Percentiles rank a stretch among this genome's conserved stretches.
phyloP scores from a whole-genome alignment of 2,888 invertebrate species.

The Sphaerophoria rueppellii region DNA sequence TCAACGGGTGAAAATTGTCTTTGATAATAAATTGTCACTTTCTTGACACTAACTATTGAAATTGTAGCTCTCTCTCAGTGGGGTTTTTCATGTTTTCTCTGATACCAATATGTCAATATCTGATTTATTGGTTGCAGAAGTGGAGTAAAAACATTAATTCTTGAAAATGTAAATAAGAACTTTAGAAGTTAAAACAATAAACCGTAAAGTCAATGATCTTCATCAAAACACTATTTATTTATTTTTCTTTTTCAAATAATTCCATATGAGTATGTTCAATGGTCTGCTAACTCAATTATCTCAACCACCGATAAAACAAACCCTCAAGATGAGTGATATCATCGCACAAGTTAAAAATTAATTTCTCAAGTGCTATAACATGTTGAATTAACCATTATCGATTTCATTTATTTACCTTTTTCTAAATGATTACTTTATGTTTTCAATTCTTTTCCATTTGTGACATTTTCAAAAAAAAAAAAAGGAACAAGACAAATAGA shows the following conservation, averaged over 20 bases:
- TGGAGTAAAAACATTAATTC: not conserved
- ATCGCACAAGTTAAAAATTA: slow-evolving; percentile 53
- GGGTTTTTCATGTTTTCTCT: not conserved
- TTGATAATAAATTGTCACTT: slow-evolving; percentile 7
- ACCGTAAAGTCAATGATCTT: slow-evolving; percentile 41
- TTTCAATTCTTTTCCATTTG: slow-evolving; percentile 32
- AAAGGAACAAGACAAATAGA: not conserved
- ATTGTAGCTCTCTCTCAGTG: not conserved
- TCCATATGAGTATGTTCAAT: slow-evolving; percentile 42
- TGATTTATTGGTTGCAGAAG: not conserved
- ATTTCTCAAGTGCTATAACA: slow-evolving; percentile 61
- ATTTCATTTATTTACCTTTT: slow-evolving; percentile 54
- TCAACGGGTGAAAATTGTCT: not conserved
- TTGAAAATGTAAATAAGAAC: not conserved
- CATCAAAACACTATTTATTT: slow-evolving; percentile 32
- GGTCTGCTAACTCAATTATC: not conserved
- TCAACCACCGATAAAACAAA: not conserved
- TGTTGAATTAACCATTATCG: slow-evolving; percentile 69
- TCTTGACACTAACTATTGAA: not conserved
- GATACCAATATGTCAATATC: slow-evolving; percentile 2
- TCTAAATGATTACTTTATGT: not conserved
- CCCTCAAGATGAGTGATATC: slow-evolving; percentile 29
- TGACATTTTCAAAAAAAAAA: slow-evolving; percentile 41
- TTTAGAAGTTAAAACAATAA: not conserved
- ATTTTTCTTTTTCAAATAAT: slow-evolving; percentile 43